phyloP scores from a whole-genome alignment of 2,113 vertebrate genomes.

The Gymnogyps californianus region DNA sequence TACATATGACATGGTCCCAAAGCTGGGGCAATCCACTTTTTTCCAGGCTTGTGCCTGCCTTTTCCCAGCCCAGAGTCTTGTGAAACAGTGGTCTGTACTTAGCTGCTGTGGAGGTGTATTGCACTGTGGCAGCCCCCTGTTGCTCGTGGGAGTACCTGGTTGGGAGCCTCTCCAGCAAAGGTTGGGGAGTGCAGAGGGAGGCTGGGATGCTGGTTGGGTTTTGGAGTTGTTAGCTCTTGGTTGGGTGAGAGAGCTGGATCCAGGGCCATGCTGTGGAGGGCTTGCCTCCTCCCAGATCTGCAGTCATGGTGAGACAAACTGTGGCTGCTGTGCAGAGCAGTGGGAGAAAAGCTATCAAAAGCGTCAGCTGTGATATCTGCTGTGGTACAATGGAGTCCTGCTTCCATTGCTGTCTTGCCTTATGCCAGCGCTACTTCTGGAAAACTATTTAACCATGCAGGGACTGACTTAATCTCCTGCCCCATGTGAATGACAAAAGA shows the following conservation, averaged over 20 bases:
- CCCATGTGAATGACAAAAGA: not conserved
- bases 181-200: not conserved
- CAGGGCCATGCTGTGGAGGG: not conserved
- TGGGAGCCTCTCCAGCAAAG: not conserved
- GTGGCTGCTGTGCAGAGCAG: not conserved
- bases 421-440: not conserved
- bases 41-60: not conserved
- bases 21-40: not conserved
- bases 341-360: not conserved
- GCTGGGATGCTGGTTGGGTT: not conserved
- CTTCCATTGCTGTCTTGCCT: not conserved
- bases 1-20: not conserved
- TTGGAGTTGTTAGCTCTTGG: not conserved
- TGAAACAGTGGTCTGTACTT: not conserved
- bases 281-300: not conserved
- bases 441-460: not conserved
- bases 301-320: not conserved
- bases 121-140: rapidly evolving
- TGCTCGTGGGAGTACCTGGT: not conserved
- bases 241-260: not conserved
- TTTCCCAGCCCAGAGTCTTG: not conserved
- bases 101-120: not conserved
- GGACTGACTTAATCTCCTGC: not conserved
- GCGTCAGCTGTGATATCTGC: not conserved
- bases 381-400: not conserved